A percentile compares a stretch with the other conserved stretches of the same genome.
These are phyloP conservation scores for Stenolophus ochropezus DNA, from an alignment of 2,888 invertebrate species.

Conservation along the genomic window DNA sequence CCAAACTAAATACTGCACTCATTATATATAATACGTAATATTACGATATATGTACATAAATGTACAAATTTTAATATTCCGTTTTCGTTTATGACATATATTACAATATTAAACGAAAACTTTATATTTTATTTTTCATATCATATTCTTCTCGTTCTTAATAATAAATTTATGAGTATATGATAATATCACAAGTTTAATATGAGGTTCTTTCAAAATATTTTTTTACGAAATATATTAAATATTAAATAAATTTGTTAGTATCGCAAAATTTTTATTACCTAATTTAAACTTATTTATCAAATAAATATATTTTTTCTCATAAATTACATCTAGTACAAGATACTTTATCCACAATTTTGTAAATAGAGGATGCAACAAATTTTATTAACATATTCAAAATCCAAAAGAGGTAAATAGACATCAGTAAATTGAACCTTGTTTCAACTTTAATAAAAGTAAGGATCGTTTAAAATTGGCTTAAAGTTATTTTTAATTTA, in stretches of 20 bases:
- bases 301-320: not conserved
- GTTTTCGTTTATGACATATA: not conserved
- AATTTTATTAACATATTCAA: too few relatives aligned
- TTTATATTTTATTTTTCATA: not conserved
- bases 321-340: not conserved
- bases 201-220: slow-evolving; percentile 30
- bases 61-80: not conserved
- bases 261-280: not conserved
- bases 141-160: not conserved
- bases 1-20: not conserved
- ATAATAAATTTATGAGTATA: slow-evolving; percentile 8
- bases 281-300: not conserved
- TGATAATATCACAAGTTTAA: slow-evolving; percentile 35
- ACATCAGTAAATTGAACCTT: too few relatives aligned
- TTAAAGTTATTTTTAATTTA: too few relatives aligned
- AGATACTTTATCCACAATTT: not conserved
- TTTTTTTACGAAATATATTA: not conserved
- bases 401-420: too few relatives aligned
- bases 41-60: not conserved
- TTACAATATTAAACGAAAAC: not conserved
- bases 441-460: too few relatives aligned
- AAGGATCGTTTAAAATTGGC: too few relatives aligned
- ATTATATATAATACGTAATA: not conserved
- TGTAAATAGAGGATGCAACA: too few relatives aligned
- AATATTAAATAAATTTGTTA: slow-evolving; percentile 6